phyloP scores from a whole-genome alignment of 2,113 vertebrate species.

The Nothocercus nigrocapillus region DNA sequence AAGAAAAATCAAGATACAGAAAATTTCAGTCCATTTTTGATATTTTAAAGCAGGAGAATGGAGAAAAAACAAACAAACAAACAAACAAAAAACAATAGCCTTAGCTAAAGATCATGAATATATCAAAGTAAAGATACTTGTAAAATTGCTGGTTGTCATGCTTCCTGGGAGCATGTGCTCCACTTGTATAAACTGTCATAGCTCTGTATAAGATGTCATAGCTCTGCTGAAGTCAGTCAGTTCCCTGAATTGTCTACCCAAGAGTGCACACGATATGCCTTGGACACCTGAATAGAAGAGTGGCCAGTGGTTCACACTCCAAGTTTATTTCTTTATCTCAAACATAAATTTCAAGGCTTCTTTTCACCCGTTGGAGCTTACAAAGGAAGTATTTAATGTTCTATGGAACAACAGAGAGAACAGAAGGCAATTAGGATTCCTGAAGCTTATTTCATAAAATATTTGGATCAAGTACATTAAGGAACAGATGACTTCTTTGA shows the following conservation, averaged over 20 bases:
- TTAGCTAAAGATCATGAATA: neutral
- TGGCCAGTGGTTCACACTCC: neutral
- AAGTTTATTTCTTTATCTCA: conserved; percentile 16
- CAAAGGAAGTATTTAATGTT: conserved; percentile 60
- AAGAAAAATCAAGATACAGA: neutral
- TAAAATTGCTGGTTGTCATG: neutral
- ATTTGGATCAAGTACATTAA: conserved; percentile 62
- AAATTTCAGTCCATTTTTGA: neutral
- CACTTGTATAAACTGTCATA: neutral
- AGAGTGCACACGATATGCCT: neutral
- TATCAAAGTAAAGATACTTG: neutral
- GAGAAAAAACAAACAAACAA: neutral
- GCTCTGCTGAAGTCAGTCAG: neutral
- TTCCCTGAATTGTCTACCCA: neutral
- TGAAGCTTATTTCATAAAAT: conserved; percentile 63
- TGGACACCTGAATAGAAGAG: neutral
- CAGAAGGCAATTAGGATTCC: conserved; percentile 28
- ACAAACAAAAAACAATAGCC: neutral
- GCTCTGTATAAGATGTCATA: neutral
- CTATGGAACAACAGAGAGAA: conserved; percentile 26
- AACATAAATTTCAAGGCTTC: conserved; percentile 31
- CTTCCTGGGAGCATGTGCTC: neutral
- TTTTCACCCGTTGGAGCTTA: conserved; percentile 17
- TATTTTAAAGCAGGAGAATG: neutral
- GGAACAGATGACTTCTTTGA: conserved; percentile 47